A percentile compares a stretch with the other conserved stretches of the same genome.
Evolutionary conservation across 2,888 invertebrate species (phyloP).

Genomic region (Drosophila borborema): DNA sequence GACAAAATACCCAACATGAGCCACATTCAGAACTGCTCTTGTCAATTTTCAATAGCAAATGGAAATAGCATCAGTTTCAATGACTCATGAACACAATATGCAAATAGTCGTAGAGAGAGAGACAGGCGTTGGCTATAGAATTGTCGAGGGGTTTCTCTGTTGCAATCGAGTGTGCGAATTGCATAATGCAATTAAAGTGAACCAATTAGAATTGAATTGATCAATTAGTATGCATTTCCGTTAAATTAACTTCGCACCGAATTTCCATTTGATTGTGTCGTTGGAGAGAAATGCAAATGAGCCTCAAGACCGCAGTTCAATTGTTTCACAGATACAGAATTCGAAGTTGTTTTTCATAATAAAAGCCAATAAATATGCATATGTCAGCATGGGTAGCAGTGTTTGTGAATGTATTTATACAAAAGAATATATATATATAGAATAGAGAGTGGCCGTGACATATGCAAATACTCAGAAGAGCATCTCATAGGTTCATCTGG

Average conservation of each 20-base stretch:
- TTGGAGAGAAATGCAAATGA: slow-evolving; percentile 39
- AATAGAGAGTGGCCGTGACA: slow-evolving; percentile 21
- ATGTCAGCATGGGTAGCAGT: not conserved
- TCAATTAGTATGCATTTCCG: slow-evolving; percentile 45
- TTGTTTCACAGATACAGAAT: slow-evolving; percentile 25
- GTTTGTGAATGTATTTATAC: not conserved
- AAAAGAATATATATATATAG: not conserved
- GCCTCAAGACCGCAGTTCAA: slow-evolving; percentile 9
- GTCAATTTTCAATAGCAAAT: not conserved
- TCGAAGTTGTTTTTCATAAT: slow-evolving; percentile 1
- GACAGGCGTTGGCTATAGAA: not conserved
- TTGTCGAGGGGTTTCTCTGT: not conserved
- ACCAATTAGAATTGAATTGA: slow-evolving; percentile 49
- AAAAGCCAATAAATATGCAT: slow-evolving; percentile 5
- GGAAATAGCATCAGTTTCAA: not conserved
- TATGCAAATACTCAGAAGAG: slow-evolving; percentile 53
- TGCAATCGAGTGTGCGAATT: slow-evolving; percentile 47
- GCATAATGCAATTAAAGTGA: slow-evolving; percentile 63
- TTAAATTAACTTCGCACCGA: slow-evolving; percentile 24
- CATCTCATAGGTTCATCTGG: slow-evolving; percentile 26
- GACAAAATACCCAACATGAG: not conserved
- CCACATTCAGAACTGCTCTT: not conserved
- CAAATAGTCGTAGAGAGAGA: not conserved
- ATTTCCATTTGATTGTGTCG: slow-evolving; percentile 30
- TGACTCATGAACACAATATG: not conserved